A percentile compares a stretch with the other conserved stretches of the same genome.
phyloP scores from a whole-genome alignment of 2,797 vertebrate genomes.

The Helostoma temminkii region DNA sequence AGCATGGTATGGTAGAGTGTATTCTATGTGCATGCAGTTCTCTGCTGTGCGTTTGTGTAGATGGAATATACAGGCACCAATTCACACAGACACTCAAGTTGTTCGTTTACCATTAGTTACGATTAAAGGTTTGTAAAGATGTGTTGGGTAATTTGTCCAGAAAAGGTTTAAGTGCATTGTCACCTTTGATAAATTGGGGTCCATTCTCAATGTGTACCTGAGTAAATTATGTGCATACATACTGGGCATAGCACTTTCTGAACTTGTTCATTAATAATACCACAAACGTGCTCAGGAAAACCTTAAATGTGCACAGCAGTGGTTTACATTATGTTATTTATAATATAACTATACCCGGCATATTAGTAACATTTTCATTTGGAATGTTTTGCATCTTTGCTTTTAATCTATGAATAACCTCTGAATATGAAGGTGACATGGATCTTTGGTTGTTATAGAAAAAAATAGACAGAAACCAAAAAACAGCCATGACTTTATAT shows the following conservation, averaged over 20 bases:
- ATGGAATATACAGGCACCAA: background rate
- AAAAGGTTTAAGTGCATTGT: slow-evolving; percentile 65
- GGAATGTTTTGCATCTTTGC: background rate
- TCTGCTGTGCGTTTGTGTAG: slow-evolving; percentile 20
- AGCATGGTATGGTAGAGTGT: slow-evolving; percentile 8
- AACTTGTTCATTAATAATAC: slow-evolving; percentile 38
- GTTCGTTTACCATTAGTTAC: slow-evolving; percentile 61
- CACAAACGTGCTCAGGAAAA: background rate
- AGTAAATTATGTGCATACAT: slow-evolving; percentile 55
- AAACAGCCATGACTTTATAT: background rate
- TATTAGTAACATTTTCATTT: background rate
- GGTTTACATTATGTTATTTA: background rate
- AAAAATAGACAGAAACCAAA: background rate
- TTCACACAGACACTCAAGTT: slow-evolving; percentile 7
- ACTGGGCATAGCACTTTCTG: slow-evolving; percentile 24
- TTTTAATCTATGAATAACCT: background rate
- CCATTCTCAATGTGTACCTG: slow-evolving; percentile 49
- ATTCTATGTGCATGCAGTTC: slow-evolving; percentile 6
- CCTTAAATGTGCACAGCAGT: background rate
- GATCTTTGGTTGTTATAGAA: slow-evolving; percentile 29
- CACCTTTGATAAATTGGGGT: slow-evolving; percentile 68
- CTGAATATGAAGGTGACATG: slow-evolving; percentile 32
- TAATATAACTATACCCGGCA: background rate
- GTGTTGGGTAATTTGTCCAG: slow-evolving; percentile 63
- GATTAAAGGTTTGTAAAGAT: slow-evolving; percentile 69